Evolutionary conservation across 1,140 invertebrate genomes (phyloP), one percentile per base, ranked within the genome.

Genomic region (Solen grandis): DNA sequence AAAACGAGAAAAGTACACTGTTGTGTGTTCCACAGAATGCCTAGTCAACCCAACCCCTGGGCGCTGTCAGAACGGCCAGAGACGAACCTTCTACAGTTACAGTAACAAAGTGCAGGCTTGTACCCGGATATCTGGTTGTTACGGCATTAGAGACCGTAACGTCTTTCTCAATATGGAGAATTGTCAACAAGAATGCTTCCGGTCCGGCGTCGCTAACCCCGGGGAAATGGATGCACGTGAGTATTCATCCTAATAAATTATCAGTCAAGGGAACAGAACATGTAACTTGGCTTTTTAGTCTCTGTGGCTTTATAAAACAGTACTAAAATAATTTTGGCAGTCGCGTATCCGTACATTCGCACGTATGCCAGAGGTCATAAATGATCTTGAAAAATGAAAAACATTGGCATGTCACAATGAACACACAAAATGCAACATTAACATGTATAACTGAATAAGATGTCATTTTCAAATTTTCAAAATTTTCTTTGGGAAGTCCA

Each of bases 1-100:
- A n/a, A n/a, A n/a, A n/a, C n/a, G n/a, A n/a, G n/a, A n/a, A n/a
- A n/a, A n/a, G n/a, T n/a, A n/a, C n/a, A n/a, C n/a, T n/a, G n/a
- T n/a, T 46, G 8, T 46, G 8, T 46, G 36, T 14, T 13, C 10
- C 65, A 2, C 25, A 76, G 73, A 76, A 14, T 76, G 73, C 57
- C 50, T 55, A 33, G 73, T 76, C 27, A 76, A 76, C 60, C 73
- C 73, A 33, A 65, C 73, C 13, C 73, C 73, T 1, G 73, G 73
- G 13, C 14, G 38, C 8, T 76, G 73, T 29, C 59, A 54, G 8
- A 38, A 76, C 5, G 60, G 73, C 22, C 55, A 63, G 36, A 50
- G 55, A 22, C 19, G 73, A 14, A 54, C 73, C 0, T 76, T 59
- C 41, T 76, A 52, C 29, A 76, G 33, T 16, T 76, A 65, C 33